A percentile compares a stretch with the other conserved stretches of the same genome.
Evolutionary conservation across 1,140 invertebrate genomes (phyloP).

Genomic region (Aleiodes sp.): DNA sequence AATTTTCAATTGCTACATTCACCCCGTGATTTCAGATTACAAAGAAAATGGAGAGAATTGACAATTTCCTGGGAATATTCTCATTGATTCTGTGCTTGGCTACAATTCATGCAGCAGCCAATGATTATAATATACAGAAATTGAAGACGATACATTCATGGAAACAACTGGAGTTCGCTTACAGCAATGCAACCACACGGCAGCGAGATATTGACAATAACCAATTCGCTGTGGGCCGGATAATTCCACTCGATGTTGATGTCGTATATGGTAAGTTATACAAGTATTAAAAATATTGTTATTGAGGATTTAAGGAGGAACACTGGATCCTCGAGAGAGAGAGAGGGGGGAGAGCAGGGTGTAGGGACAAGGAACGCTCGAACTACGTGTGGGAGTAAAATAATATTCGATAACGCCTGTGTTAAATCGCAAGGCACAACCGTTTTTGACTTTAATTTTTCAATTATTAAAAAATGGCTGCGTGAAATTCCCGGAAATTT

Average conservation of each 20-base stretch:
- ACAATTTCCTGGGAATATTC: no score
- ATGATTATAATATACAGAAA: neutral
- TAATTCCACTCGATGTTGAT: slow-evolving; percentile 78
- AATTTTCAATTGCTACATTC: no score
- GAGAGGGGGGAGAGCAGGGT: no score
- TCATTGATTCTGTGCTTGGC: no score
- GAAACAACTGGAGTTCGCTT: slow-evolving; percentile 73
- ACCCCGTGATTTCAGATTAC: no score
- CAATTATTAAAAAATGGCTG: no score
- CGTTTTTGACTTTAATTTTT: no score
- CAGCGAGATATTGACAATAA: slow-evolving; percentile 66
- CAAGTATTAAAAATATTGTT: neutral
- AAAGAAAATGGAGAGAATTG: neutral
- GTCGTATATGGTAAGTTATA: slow-evolving; percentile 53
- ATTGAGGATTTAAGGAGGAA: neutral
- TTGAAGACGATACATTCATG: slow-evolving; percentile 61
- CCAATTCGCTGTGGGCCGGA: slow-evolving; percentile 70
- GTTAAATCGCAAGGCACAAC: no score
- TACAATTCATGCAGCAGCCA: neutral
- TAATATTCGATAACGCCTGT: no score
- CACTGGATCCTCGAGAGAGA: neutral
- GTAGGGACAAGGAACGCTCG: no score
- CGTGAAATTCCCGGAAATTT: no score
- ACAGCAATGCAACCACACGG: slow-evolving; percentile 64
- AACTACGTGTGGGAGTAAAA: no score